Conservation (phyloP, 2,888 invertebrate species). For the Eupithecia inturbata region DNA sequence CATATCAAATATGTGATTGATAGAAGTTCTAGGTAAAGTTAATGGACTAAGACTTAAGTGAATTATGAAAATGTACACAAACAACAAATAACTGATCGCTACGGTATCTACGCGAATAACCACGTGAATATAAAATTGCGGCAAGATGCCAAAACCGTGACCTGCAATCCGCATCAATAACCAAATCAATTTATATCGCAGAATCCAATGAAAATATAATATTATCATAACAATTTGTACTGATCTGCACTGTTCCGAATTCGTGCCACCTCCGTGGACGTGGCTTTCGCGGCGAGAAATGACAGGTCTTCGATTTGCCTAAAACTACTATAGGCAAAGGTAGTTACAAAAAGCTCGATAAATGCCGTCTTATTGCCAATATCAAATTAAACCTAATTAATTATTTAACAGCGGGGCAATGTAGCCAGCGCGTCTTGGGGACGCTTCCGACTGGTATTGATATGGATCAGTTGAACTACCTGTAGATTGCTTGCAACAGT, state of each 20-base stretch:
- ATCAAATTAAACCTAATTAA: too few species aligned
- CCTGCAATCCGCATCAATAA: slow-evolving; percentile 25
- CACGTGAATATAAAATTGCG: slow-evolving; percentile 23
- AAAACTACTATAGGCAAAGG: too few species aligned
- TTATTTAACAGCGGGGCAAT: too few species aligned
- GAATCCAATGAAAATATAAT: not conserved
- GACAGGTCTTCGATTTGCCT: too few species aligned
- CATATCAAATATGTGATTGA: not conserved
- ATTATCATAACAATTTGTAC: not conserved
- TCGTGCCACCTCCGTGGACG: not conserved
- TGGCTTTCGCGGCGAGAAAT: too few species aligned
- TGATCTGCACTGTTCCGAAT: not conserved
- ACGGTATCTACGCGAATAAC: slow-evolving; percentile 14
- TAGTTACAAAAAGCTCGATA: too few species aligned
- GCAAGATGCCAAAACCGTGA: slow-evolving; percentile 30
- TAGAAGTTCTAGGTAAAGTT: not conserved
- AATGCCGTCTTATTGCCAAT: too few species aligned
- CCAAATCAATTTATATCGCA: slow-evolving; percentile 19
- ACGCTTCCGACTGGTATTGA: too few species aligned
- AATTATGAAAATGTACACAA: not conserved
- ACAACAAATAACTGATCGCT: slow-evolving; percentile 9
- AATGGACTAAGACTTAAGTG: not conserved
- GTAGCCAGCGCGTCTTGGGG: too few species aligned
- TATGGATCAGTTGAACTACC: too few species aligned
- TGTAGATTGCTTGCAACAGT: too few species aligned